phyloP scores from a whole-genome alignment of 2,113 vertebrate species.

The Anseranas semipalmata region DNA sequence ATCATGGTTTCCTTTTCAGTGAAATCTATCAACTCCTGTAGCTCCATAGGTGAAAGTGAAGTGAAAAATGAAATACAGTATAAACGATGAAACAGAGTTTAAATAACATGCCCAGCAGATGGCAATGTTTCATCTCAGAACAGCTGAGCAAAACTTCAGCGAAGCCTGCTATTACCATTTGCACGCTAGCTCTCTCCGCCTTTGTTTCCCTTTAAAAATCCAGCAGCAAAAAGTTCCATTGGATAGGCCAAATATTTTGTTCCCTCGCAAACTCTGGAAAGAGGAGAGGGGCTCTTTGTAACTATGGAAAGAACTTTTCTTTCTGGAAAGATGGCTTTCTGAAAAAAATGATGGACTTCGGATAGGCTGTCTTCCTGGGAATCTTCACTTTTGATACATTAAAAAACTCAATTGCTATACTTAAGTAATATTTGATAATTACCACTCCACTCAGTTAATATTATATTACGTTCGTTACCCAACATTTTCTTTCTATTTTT shows the following conservation, averaged over 20 bases:
- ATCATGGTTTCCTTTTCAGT: not conserved
- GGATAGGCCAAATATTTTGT: not conserved
- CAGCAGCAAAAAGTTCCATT: not conserved
- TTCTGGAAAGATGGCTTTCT: not conserved
- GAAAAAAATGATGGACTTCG: accelerated
- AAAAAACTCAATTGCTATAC: not conserved
- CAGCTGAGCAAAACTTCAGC: not conserved
- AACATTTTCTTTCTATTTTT: not conserved
- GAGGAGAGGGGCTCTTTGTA: not conserved
- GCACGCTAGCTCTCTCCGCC: no score
- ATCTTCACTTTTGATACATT: not conserved
- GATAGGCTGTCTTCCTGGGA: not conserved
- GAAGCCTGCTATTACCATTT: not conserved
- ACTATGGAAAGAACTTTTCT: not conserved
- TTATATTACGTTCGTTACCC: not conserved
- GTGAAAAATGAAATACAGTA: not conserved
- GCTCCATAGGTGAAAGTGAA: not conserved
- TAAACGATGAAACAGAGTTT: not conserved
- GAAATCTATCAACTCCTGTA: not conserved
- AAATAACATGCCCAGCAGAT: conserved; percentile 27
- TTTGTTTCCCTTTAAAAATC: not conserved
- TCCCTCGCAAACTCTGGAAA: not conserved
- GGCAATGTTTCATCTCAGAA: not conserved
- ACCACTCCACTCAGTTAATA: not conserved
- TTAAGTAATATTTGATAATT: not conserved